Percentiles rank a stretch among this genome's conserved stretches.
phyloP scores from a whole-genome alignment of 2,797 vertebrate genomes.

The Rhinogobio ventralis region DNA sequence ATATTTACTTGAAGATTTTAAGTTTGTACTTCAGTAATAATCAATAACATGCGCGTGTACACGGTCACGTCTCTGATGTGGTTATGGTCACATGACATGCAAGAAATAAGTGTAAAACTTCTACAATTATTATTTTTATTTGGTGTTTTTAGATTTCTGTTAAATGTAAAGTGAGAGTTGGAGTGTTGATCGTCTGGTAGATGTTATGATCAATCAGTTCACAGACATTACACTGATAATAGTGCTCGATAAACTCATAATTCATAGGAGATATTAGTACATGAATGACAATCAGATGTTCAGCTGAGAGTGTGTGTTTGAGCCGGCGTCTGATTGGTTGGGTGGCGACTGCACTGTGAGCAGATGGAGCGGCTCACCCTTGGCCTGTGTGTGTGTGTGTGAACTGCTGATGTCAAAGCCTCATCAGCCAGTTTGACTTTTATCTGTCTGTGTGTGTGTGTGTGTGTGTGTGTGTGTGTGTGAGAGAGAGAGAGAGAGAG shows the following conservation, averaged over 20 bases:
- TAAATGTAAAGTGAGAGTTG: not conserved
- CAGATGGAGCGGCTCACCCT: constrained; percentile 56
- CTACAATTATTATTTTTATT: too few relatives aligned
- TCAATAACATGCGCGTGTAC: too few relatives aligned
- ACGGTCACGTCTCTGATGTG: too few relatives aligned
- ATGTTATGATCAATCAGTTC: not conserved
- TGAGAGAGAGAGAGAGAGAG: not conserved
- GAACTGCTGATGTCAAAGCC: constrained; percentile 69
- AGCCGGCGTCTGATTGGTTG: constrained; percentile 33
- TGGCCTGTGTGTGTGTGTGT: constrained; percentile 21
- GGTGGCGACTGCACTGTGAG: constrained; percentile 47
- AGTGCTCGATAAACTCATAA: too few relatives aligned
- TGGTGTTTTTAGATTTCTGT: not conserved
- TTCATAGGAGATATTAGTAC: too few relatives aligned
- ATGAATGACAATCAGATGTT: not conserved
- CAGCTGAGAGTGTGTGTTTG: not conserved
- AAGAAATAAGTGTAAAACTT: too few relatives aligned
- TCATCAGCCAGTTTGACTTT: constrained; percentile 67
- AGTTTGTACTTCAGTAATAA: too few relatives aligned
- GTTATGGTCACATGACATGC: too few relatives aligned
- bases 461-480: too few relatives aligned
- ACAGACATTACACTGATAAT: too few relatives aligned
- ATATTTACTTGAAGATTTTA: too few relatives aligned
- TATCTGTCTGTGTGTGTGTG: constrained; percentile 69
- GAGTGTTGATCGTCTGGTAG: not conserved